Evolutionary conservation across 2,797 vertebrate genomes (phyloP).

Genomic region (Lepus oiostolus): DNA sequence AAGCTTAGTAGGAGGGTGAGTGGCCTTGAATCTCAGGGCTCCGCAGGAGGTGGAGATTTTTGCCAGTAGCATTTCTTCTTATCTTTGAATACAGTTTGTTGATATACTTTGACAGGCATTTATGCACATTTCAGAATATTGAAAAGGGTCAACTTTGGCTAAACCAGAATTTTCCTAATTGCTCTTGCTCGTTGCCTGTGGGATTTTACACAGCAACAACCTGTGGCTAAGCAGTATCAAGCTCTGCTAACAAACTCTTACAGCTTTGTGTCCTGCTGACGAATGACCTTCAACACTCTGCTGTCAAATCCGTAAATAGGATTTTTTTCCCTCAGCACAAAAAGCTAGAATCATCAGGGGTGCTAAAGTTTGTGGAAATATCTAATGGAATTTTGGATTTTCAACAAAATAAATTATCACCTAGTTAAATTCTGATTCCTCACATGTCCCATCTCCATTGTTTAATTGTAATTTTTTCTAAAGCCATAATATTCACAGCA

Average conservation of each 20-base stretch:
- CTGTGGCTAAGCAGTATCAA: not conserved
- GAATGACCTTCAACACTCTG: slow-evolving; percentile 61
- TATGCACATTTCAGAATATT: slow-evolving; percentile 59
- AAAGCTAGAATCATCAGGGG: slow-evolving; percentile 45
- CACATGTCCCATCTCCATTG: not conserved
- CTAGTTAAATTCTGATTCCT: slow-evolving; percentile 25
- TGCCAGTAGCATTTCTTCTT: slow-evolving; percentile 10
- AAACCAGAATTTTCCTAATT: slow-evolving; percentile 67
- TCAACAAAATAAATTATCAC: slow-evolving; percentile 58
- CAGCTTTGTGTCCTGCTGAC: slow-evolving; percentile 54
- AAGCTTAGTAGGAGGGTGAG: not conserved
- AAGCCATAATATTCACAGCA: slow-evolving; percentile 16
- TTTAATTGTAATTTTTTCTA: slow-evolving; percentile 49
- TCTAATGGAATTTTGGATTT: slow-evolving; percentile 61
- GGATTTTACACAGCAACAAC: slow-evolving; percentile 30
- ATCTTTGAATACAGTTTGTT: slow-evolving; percentile 5
- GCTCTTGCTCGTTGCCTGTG: slow-evolving; percentile 11
- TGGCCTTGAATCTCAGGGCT: not conserved
- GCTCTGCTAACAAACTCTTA: slow-evolving; percentile 5
- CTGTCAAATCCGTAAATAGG: slow-evolving; percentile 40
- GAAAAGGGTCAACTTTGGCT: slow-evolving; percentile 57
- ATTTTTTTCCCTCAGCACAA: not conserved
- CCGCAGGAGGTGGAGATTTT: not conserved
- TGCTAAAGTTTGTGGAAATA: slow-evolving; percentile 64
- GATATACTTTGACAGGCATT: slow-evolving; percentile 56